Evolutionary conservation across 1,140 invertebrate species (phyloP).

Genomic region (Drosophila pectinifera): DNA sequence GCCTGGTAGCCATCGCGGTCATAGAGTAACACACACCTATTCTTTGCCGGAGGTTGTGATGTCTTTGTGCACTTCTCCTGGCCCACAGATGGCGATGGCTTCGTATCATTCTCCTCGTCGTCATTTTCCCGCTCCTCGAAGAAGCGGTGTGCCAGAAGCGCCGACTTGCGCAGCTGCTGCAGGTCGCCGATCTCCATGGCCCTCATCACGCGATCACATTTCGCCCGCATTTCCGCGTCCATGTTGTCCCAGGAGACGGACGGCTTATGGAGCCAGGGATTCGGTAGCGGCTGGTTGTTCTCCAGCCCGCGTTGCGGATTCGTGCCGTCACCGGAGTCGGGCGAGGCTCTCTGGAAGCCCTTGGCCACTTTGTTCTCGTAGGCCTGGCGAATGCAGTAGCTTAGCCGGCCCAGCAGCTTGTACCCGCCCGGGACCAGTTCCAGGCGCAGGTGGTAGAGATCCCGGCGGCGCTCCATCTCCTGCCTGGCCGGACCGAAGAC

Average conservation of each 20-base stretch:
- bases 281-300: conserved; percentile 58
- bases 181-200: background rate
- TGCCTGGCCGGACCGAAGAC: conserved; percentile 49
- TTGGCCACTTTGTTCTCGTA: conserved; percentile 59
- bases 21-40: background rate
- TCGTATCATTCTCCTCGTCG: background rate
- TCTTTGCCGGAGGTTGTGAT: background rate
- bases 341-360: conserved; percentile 18
- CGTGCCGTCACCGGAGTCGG: background rate
- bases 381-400: conserved; percentile 24
- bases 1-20: conserved; percentile 31
- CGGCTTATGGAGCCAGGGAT: conserved; percentile 48
- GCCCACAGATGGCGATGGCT: background rate
- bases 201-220: conserved; percentile 19
- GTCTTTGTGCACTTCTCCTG: background rate
- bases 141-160: background rate
- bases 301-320: conserved; percentile 61
- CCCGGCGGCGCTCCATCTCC: conserved; percentile 51
- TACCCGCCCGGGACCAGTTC: conserved; percentile 50
- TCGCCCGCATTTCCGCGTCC: background rate
- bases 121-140: background rate
- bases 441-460: conserved; percentile 55
- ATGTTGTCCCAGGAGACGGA: background rate
- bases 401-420: conserved; percentile 19
- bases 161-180: too few species aligned